Conservation (phyloP, 2,888 invertebrate genomes). For the Junonia oenone region DNA sequence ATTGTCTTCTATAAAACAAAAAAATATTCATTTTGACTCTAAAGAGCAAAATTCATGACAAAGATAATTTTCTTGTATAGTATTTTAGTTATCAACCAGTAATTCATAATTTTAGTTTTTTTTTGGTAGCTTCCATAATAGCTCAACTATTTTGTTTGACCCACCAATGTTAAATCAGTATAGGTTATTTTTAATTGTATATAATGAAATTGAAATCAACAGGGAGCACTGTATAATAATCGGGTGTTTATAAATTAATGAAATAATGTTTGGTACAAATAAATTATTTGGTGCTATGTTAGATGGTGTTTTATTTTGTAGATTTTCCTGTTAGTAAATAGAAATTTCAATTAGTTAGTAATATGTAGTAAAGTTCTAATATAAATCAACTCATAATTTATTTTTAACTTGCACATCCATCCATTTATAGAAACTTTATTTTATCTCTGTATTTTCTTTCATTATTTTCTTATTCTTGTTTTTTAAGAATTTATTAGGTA, state of each 20-base stretch:
- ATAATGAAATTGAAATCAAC: conserved; percentile 28
- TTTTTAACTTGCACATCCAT: no score
- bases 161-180: neutral
- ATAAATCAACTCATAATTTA: no score
- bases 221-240: conserved; percentile 19
- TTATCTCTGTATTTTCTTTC: no score
- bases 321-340: no score
- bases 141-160: neutral
- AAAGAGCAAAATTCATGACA: neutral
- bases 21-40: neutral
- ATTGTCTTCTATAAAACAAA: conserved; percentile 1
- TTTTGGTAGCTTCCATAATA: neutral
- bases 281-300: conserved; percentile 73
- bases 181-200: conserved; percentile 22
- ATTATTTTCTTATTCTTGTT: no score
- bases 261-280: conserved; percentile 44
- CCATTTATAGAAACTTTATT: no score
- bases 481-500: no score
- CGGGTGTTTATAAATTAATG: conserved; percentile 32
- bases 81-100: neutral
- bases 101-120: conserved; percentile 4
- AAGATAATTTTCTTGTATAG: neutral
- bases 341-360: no score
- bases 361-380: no score
- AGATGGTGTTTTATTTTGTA: conserved; percentile 39